Evolutionary conservation across 1,140 invertebrate species (phyloP), one percentile per base, ranked within the genome.

Genomic region (Solenopsis invicta): DNA sequence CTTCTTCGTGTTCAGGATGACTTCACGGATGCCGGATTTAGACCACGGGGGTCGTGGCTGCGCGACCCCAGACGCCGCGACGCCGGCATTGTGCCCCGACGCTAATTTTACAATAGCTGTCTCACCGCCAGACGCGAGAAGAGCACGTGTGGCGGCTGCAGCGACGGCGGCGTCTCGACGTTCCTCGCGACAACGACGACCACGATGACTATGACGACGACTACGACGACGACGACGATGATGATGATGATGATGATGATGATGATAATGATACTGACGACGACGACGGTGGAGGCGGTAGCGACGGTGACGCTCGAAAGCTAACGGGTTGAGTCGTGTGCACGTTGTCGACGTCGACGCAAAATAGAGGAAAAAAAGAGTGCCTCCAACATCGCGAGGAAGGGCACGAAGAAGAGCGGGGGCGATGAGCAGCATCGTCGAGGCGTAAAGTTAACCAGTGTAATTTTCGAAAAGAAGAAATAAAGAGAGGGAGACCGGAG

Each of bases 31-130:
- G 90, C 92, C 88, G 91, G 81, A 95, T 94, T 95, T 95, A 95
- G 94, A 92, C 89, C 87, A 85, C 86, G 93, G 93, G 93, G 92
- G 91, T 94, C 93, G 93, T 91, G 93, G 87, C 81, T 90, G 85
- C 90, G 94, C 94, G 94, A 94, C 93, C 93, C 92, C 94, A 95
- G 94, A 94, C 94, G 94, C 92, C 91, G 92, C 93, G 94, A 94
- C 94, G 94, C 94, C 93, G 92, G 91, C 94, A 95, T 95, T 95
- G 94, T 95, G 93, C 94, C 93, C 91, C 92, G 93, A 91, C 93
- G 94, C 95, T 95, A 95, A 95, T 95, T 95, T 95, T 95, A 95
- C 94, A 94, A 95, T 95, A 92, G 93, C 89, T 86, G 90, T 89
- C 89, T 90, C 89, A 85, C 81, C 69, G 89, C 75, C 89, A 90